Evolutionary conservation across 2,113 vertebrate genomes (phyloP).

Genomic region (Marmota flaviventris): DNA sequence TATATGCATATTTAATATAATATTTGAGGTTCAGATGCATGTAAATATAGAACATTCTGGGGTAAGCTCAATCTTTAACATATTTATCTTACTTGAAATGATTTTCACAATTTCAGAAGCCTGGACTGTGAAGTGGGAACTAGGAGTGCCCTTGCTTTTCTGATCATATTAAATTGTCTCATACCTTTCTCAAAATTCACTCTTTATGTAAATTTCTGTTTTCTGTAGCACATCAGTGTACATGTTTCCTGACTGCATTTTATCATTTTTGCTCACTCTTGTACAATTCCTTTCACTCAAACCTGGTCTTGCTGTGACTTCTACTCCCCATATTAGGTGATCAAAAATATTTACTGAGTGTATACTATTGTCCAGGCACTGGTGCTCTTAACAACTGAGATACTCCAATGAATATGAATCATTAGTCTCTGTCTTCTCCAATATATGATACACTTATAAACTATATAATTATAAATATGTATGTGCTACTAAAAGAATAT

Average conservation of each 20-base stretch:
- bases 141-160: not conserved
- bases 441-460: not conserved
- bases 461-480: not conserved
- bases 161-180: not conserved
- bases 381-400: not conserved
- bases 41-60: not conserved
- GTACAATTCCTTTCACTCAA: not conserved
- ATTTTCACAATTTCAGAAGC: not conserved
- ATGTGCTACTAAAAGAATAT: not conserved
- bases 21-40: not conserved
- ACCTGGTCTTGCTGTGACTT: no score
- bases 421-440: not conserved
- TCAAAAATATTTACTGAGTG: no score
- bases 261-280: not conserved
- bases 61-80: not conserved
- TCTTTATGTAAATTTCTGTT: not conserved
- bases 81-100: not conserved
- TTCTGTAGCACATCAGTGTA: not conserved
- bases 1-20: not conserved
- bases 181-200: not conserved
- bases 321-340: not conserved
- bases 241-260: not conserved
- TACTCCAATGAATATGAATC: not conserved
- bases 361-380: not conserved
- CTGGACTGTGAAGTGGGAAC: not conserved